Base-by-base conservation (phyloP, 2,797 vertebrate genomes). In the Gobionotothen gibberifrons region DNA sequence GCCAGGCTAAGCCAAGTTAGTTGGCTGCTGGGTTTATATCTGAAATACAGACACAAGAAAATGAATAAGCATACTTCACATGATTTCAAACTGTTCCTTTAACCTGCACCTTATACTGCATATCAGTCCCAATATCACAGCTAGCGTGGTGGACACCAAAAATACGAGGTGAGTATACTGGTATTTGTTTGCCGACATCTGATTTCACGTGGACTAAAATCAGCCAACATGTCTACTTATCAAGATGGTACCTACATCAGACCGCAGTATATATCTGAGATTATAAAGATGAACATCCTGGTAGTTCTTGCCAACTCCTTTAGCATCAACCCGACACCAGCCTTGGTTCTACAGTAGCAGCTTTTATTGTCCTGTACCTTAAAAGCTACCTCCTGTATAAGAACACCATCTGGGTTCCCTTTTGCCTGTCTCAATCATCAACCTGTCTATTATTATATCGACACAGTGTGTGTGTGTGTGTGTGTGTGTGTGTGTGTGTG, bases 391-490 rank as follows among this genome's bases (percentile, higher is more conserved):
- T 36, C 32, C 32, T 36, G 26, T 2, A 19, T 14, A 44, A 47
- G 3, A 73, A n/a, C 17, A 15, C 7, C 19, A 51, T 63, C 13
- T 44, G 21, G 5, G 55, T 58, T 62, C 82, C 52, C 29, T 40
- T 16, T 22, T 47, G 19, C 26, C 39, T 49, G 26, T 55, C 36
- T 69, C 15, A 52, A 51, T 68, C 39, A 66, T 16, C 15, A 26
- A 48, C 53, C 29, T 26, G 51, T 44, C 40, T 15, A 52, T 55
- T 55, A 59, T 70, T 49, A 67, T 51, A 70, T 29, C 10, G 29
- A 67, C 49, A 68, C 14, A 57, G 66, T 81, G 66, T 82, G 59
- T 79, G 68, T 47, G 58, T 47, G 68, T 47, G 58, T 47, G 68
- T 47, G 58, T 47, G 68, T 47, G 58, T 47, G 68, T 47, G 58